These are phyloP conservation scores for Labeo rohita DNA, from an alignment of 2,113 vertebrate species.

Conservation along the genomic window DNA sequence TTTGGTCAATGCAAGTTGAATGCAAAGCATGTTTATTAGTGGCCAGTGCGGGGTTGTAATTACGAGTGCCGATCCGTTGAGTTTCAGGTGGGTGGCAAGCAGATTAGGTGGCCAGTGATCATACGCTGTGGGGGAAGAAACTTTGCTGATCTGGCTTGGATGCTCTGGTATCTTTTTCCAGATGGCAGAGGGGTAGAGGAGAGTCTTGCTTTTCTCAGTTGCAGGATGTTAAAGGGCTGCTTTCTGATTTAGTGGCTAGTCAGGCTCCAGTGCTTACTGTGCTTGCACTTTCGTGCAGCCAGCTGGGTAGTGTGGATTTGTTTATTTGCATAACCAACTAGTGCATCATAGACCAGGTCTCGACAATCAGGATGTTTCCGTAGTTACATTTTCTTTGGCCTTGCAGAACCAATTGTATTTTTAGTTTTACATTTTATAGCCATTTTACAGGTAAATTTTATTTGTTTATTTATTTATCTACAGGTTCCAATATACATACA, in stretches of 20 bases:
- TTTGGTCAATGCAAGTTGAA: background rate
- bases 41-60: background rate
- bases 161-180: constrained; percentile 4
- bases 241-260: background rate
- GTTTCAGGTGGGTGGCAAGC: background rate
- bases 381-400: background rate
- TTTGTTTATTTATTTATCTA: too few relatives aligned
- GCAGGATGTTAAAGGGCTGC: background rate
- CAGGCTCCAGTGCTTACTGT: background rate
- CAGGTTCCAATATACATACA: too few relatives aligned
- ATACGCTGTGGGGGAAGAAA: constrained; percentile 13
- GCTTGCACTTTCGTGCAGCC: background rate
- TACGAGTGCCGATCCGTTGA: background rate
- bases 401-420: background rate
- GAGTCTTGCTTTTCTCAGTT: background rate
- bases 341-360: background rate
- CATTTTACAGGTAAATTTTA: too few relatives aligned
- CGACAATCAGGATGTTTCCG: background rate
- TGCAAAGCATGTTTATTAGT: constrained; percentile 2
- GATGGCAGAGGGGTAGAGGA: background rate
- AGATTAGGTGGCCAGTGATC: background rate
- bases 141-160: background rate
- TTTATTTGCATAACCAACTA: background rate
- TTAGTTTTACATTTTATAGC: too few relatives aligned
- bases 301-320: background rate